phyloP scores from a whole-genome alignment of 2,113 vertebrate genomes.

The Hippotragus niger region DNA sequence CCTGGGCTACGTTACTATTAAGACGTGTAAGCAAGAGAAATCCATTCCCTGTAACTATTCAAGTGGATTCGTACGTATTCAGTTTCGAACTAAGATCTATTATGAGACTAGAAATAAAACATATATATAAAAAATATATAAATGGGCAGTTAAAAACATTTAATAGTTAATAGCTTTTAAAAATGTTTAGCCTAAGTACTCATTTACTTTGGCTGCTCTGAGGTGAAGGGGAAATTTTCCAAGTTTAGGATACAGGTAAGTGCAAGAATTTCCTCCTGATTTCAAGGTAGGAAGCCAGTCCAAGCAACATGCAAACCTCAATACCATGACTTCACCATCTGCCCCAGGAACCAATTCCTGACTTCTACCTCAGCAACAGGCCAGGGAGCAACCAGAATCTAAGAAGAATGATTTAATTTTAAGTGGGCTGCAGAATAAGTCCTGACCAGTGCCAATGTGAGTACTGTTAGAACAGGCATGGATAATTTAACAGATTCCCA shows the following conservation, averaged over 20 bases:
- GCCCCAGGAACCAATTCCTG: background rate
- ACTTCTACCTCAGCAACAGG: background rate
- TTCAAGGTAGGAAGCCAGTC: background rate
- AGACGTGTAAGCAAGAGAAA: background rate
- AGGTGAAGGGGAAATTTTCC: background rate
- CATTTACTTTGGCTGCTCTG: background rate
- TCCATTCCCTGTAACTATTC: background rate
- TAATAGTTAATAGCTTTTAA: background rate
- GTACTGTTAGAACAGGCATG: background rate
- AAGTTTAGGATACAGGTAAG: background rate
- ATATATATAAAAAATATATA: background rate
- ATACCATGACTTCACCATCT: background rate
- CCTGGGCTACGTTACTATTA: background rate
- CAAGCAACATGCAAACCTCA: background rate
- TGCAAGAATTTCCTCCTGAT: background rate
- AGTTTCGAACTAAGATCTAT: background rate
- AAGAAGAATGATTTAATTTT: background rate
- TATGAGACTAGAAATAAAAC: background rate
- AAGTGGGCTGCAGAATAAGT: background rate
- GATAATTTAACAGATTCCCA: background rate
- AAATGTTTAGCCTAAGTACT: background rate
- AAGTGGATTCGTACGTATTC: background rate
- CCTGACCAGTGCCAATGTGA: background rate
- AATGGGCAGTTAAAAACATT: background rate
- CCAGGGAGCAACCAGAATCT: background rate